Evolutionary conservation across 2,888 invertebrate genomes (phyloP).

Genomic region (Thera britannica): DNA sequence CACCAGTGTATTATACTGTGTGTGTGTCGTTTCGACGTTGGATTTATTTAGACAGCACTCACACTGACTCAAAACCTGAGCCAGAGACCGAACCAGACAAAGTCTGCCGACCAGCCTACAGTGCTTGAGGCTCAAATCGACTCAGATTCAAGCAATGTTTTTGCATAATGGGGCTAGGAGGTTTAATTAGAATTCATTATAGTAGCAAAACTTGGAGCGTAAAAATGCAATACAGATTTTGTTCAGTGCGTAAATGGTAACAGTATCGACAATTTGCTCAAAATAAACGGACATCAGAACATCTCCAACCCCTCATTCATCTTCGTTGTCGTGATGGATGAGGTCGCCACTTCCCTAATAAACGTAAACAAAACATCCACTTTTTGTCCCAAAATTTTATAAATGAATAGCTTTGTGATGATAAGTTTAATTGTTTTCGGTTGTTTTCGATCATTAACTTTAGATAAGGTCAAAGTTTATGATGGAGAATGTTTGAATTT

Average conservation of each 20-base stretch:
- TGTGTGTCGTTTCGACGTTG: too few relatives aligned
- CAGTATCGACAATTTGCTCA: slow-evolving; percentile 40
- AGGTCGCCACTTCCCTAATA: slow-evolving; percentile 76
- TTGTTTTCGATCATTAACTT: slow-evolving; percentile 36
- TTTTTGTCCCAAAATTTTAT: slow-evolving; percentile 72
- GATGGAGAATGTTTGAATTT: background rate
- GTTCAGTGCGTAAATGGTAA: slow-evolving; percentile 1
- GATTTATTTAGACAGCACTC: too few relatives aligned
- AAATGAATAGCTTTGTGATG: slow-evolving; percentile 68
- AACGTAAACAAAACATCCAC: slow-evolving; percentile 81
- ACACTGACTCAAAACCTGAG: too few relatives aligned
- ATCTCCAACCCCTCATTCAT: slow-evolving; percentile 65
- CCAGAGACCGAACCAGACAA: too few relatives aligned
- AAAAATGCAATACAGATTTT: background rate
- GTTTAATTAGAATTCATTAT: too few relatives aligned
- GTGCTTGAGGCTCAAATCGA: too few relatives aligned
- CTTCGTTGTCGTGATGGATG: slow-evolving; percentile 77
- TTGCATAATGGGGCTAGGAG: too few relatives aligned
- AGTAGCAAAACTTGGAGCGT: too few relatives aligned
- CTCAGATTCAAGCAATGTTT: too few relatives aligned
- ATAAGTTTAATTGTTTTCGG: slow-evolving; percentile 76
- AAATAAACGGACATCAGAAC: slow-evolving; percentile 58
- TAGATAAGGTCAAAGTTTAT: slow-evolving; percentile 4
- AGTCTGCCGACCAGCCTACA: too few relatives aligned
- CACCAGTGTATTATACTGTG: too few relatives aligned